Conservation (phyloP, 2,113 vertebrate genomes). For the Cochlearius cochlearius region DNA sequence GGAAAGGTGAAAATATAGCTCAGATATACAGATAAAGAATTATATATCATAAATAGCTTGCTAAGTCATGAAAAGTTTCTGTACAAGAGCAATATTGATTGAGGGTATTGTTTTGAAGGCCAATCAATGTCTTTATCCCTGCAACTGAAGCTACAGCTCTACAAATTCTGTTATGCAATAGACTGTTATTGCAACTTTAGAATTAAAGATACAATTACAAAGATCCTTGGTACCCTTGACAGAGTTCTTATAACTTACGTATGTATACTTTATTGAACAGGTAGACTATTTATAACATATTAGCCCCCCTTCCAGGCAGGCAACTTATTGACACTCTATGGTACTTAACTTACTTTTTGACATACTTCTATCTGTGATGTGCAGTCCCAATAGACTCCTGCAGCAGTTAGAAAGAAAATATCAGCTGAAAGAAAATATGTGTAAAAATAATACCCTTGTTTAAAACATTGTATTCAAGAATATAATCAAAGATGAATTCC, state of each 20-base stretch:
- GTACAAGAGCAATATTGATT: not conserved
- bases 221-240: not conserved
- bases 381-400: not conserved
- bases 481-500: not conserved
- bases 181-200: not conserved
- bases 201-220: not conserved
- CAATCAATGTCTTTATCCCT: not conserved
- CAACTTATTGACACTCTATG: not conserved
- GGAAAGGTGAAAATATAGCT: not conserved
- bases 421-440: not conserved
- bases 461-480: not conserved
- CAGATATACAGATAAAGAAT: not conserved
- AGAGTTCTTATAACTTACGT: not conserved
- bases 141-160: not conserved
- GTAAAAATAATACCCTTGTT: not conserved
- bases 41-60: not conserved
- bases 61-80: not conserved
- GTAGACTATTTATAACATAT: not conserved
- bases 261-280: not conserved
- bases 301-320: not conserved
- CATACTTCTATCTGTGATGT: not conserved
- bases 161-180: not conserved
- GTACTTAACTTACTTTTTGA: not conserved
- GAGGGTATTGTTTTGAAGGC: not conserved
- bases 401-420: not conserved